Conservation (phyloP, 2,113 vertebrate genomes). For the Cynopterus brachyotis region DNA sequence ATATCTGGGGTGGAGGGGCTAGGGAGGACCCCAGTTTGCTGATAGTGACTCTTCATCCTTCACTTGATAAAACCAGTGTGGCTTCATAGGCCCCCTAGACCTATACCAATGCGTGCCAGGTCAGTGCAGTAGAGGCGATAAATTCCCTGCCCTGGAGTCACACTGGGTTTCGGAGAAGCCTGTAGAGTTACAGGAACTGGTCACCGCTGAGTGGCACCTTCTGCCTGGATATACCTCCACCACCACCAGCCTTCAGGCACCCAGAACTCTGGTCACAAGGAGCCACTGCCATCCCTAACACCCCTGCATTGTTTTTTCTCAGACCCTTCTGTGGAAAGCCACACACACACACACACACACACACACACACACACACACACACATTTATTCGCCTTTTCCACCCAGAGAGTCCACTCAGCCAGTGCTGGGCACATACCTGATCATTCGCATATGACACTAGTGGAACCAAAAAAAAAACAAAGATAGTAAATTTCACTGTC, state of each 20-base stretch:
- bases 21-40: background rate
- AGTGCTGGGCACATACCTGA: background rate
- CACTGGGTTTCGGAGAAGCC: background rate
- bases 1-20: background rate
- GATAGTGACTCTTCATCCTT: background rate
- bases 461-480: no score
- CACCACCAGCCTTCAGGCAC: background rate
- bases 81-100: background rate
- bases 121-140: background rate
- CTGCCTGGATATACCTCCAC: no score
- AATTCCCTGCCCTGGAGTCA: background rate
- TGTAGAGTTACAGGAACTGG: background rate
- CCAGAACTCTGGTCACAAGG: background rate
- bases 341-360: background rate
- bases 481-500: background rate
- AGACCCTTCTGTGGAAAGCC: background rate
- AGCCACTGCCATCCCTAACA: background rate
- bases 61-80: background rate
- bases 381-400: background rate
- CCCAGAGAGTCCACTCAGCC: background rate
- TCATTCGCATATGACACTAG: background rate
- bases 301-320: accelerated
- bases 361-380: background rate
- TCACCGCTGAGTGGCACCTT: background rate
- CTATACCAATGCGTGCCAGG: background rate